These are phyloP conservation scores for Sminthurides aquaticus DNA, from an alignment of 2,888 invertebrate genomes.

Conservation along the genomic window DNA sequence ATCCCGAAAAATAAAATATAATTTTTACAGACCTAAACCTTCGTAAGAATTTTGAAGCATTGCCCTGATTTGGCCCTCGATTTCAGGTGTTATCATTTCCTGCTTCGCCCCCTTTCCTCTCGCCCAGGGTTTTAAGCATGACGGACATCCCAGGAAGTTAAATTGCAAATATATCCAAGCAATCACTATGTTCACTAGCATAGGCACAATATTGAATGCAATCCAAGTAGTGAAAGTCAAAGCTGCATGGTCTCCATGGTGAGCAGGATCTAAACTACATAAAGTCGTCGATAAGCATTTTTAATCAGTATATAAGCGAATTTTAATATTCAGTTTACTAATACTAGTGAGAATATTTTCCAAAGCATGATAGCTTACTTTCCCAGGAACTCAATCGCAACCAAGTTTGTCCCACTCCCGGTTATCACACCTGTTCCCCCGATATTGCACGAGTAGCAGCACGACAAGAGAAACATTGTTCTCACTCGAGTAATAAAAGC, in stretches of 20 bases:
- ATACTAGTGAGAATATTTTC: neutral
- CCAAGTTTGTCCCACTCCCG: constrained; percentile 37
- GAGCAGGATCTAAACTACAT: constrained; percentile 34
- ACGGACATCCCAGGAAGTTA: constrained; percentile 31
- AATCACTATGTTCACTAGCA: constrained; percentile 30
- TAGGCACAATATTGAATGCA: constrained; percentile 36
- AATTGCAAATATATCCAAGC: constrained; percentile 38
- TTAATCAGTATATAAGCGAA: neutral
- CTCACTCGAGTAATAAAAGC: constrained; percentile 21
- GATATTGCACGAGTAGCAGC: constrained; percentile 40
- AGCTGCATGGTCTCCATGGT: constrained; percentile 32
- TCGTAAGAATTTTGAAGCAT: constrained; percentile 29
- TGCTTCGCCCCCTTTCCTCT: neutral
- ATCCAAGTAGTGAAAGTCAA: constrained; percentile 41
- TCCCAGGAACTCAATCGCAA: constrained; percentile 33
- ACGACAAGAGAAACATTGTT: constrained; percentile 39
- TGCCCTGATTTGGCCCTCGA: constrained; percentile 25
- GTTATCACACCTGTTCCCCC: constrained; percentile 41
- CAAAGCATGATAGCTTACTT: no score
- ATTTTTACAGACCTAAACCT: constrained; percentile 29
- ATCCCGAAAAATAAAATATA: no score
- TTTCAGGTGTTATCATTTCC: constrained; percentile 17
- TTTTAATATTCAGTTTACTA: neutral
- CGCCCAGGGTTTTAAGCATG: constrained; percentile 26
- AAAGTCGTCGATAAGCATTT: no score